phyloP scores from a whole-genome alignment of 2,888 invertebrate genomes.

The Pterobdella sp. region DNA sequence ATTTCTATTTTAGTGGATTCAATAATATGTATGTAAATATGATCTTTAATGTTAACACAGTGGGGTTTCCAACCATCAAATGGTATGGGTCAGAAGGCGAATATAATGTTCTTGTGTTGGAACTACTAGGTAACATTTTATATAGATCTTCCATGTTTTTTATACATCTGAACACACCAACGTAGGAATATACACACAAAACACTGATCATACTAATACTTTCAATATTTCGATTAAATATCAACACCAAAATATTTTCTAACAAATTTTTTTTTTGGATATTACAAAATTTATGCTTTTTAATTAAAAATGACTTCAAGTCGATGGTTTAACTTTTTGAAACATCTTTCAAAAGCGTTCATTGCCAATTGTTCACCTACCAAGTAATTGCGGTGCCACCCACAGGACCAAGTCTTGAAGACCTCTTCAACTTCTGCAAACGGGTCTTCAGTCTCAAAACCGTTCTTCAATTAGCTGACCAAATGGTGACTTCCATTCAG shows the following conservation, averaged over 20 bases:
- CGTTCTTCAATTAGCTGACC: slow-evolving; percentile 56
- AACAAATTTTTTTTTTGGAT: too few species aligned
- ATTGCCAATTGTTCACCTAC: too few species aligned
- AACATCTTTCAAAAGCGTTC: too few species aligned
- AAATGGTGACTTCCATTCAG: too few species aligned
- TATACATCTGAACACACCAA: too few species aligned
- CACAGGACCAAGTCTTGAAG: slow-evolving; percentile 57
- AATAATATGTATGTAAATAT: not conserved
- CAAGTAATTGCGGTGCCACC: slow-evolving; percentile 60
- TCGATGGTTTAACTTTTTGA: too few species aligned
- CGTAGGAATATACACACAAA: not conserved
- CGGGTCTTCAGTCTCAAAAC: slow-evolving; percentile 57
- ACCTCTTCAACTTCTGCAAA: slow-evolving; percentile 58
- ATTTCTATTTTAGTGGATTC: not conserved
- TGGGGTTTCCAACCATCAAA: slow-evolving; percentile 90
- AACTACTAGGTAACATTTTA: slow-evolving; percentile 55
- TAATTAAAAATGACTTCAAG: too few species aligned
- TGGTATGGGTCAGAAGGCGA: slow-evolving; percentile 64
- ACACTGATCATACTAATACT: not conserved
- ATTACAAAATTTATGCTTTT: too few species aligned
- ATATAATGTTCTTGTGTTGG: slow-evolving; percentile 59
- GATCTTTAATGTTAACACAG: slow-evolving; percentile 51
- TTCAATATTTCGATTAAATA: too few species aligned
- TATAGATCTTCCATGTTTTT: too few species aligned
- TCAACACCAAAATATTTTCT: too few species aligned